Percentiles rank a stretch among this genome's conserved stretches.
These are phyloP conservation scores for Miniopterus natalensis DNA, from an alignment of 2,113 vertebrate genomes.

Conservation along the genomic window DNA sequence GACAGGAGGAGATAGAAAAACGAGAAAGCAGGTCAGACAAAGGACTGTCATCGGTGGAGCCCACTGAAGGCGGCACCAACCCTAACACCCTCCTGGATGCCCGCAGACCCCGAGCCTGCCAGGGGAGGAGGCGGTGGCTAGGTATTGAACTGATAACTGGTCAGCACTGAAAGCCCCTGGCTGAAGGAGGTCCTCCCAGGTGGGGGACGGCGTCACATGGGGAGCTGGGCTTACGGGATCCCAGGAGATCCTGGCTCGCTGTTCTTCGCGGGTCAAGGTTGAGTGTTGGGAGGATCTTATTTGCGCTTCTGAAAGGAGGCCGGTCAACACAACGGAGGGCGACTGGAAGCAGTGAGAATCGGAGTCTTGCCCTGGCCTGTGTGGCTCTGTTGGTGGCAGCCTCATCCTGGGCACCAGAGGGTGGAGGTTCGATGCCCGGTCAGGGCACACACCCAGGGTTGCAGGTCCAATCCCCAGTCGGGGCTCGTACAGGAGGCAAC, in stretches of 20 bases:
- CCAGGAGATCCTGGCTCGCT: not conserved
- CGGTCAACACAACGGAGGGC: not conserved
- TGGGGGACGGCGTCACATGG: not conserved
- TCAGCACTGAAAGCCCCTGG: no score
- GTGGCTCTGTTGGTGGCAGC: no score
- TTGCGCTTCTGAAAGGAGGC: not conserved
- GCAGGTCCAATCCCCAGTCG: no score
- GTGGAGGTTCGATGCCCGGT: no score
- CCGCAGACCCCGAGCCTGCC: not conserved
- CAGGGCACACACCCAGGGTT: no score
- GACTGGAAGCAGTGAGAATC: not conserved
- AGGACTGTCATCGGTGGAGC: fast-evolving
- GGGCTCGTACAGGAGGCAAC: no score
- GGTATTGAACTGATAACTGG: fast-evolving
- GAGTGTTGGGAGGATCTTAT: not conserved
- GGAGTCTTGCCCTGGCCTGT: no score
- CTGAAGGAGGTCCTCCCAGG: not conserved
- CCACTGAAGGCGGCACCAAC: fast-evolving
- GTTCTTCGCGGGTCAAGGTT: not conserved
- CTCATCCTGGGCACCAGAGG: no score
- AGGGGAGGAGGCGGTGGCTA: fast-evolving
- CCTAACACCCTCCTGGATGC: not conserved
- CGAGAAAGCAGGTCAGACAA: fast-evolving
- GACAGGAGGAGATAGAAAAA: not conserved
- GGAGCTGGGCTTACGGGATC: not conserved